Base-by-base conservation (phyloP, 2,113 vertebrate genomes). In the Agapornis roseicollis region DNA sequence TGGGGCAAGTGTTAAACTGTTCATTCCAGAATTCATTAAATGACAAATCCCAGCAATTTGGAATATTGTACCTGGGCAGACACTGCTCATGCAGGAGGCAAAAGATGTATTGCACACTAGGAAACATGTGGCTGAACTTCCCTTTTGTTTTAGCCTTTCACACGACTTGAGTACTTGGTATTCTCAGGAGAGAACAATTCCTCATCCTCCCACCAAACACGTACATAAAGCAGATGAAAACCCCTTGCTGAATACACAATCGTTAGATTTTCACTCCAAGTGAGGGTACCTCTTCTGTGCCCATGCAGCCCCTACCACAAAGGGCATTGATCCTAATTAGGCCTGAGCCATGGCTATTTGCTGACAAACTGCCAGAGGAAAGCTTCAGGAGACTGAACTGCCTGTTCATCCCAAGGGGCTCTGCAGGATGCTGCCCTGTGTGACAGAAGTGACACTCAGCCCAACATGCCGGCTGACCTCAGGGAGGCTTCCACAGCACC, bases 401-500 rank as follows among this genome's bases (percentile, higher is more conserved):
- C 42, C 41, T 2, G 1, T 15, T 46, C 37, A 11, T 7, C 31
- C 56, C 0, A 2, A 29, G 35, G 33, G 35, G 63, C 52, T 44
- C 1, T 0, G 77, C 49, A 37, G 55, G 49, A 68, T 0, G 3
- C 17, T 41, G 42, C 31, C 49, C 76, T 27, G 52, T 37, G 13
- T 1, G 17, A n/a, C 20, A 3, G 20, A 22, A 61, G 41, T 1
- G 53, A 17, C 1, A 7, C 64, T 60, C 28, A 33, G n/a, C 31
- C 39, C 0, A 0, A 42, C 1, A 1, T 0, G 2, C 23, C 17
- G 31, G 25, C 20, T 37, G 53, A 25, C 53, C 60, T 19, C 5
- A 0, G 35, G 41, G 44, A 69, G 19, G 80, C 47, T 63, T 50
- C 64, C 56, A 29, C 63, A n/a, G 28, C 64, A 44, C 47, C n/a